These are phyloP conservation scores for Agrenia bidenticulata DNA, from an alignment of 2,888 invertebrate genomes.

Conservation along the genomic window DNA sequence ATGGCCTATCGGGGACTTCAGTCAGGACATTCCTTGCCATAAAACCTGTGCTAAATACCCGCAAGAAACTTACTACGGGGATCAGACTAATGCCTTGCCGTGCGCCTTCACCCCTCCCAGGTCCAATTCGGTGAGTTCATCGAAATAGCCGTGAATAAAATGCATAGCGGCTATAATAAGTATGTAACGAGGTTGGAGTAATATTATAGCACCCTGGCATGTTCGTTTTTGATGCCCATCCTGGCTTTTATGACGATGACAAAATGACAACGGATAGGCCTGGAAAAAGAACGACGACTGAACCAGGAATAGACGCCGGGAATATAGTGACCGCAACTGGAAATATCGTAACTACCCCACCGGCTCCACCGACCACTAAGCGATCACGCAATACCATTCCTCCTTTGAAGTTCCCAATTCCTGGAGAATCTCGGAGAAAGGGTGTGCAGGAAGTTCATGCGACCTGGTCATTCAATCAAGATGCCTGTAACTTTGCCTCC, in stretches of 20 bases:
- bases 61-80: constrained; percentile 24
- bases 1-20: constrained; percentile 37
- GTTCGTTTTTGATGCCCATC: constrained; percentile 37
- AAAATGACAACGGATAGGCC: background rate
- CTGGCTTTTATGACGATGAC: constrained; percentile 24
- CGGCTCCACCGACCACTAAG: too few species aligned
- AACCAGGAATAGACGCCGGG: too few species aligned
- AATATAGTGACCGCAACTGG: too few species aligned
- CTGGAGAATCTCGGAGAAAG: background rate
- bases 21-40: constrained; percentile 26
- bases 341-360: too few species aligned
- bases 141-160: background rate
- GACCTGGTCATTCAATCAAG: constrained; percentile 36
- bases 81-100: constrained; percentile 32
- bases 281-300: background rate
- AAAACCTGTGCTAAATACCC: constrained; percentile 32
- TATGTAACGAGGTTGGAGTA: too few species aligned
- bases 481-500: constrained; percentile 36
- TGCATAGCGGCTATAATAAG: background rate
- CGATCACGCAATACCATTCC: too few species aligned
- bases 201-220: constrained; percentile 37
- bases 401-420: background rate
- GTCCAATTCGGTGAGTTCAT: constrained; percentile 25
- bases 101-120: constrained; percentile 38
- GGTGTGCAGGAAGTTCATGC: constrained; percentile 38